Base-by-base conservation (phyloP, 2,113 vertebrate genomes). In the Muscicapa adusta region DNA sequence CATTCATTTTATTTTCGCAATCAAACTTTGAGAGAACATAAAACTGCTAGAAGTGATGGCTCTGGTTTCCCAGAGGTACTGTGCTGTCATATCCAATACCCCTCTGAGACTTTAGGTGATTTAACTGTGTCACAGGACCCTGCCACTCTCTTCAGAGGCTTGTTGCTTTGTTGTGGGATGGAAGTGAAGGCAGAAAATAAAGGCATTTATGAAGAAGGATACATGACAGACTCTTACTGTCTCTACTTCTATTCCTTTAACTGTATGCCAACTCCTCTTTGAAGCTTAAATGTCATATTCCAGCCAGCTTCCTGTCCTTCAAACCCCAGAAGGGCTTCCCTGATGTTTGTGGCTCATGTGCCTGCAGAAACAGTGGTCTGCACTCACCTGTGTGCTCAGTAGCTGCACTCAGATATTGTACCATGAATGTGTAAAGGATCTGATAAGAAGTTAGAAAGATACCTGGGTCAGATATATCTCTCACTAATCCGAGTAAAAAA, bases 31-130 rank as follows among this genome's bases (percentile, higher is more conserved):
- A 84, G 14, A 68, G 26, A 91, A 54, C 7, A 38, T 24, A 62
- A 81, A 91, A 72, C 22, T 84, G 36, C 36, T 82, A 54, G 53
- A 86, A 83, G 43, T 86, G 85, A 71, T 77, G 63, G 28, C 22
- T 88, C 13, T 25, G 33, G 23, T 29, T 94, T 84, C 90, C 83
- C 65, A 88, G 68, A 63, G n/a, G 82, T 88, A 67, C 31, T 58
- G 7, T 56, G 23, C 48, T 96, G 88, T 95, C 94, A 61, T 65
- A 65, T 74, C 53, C 1, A 3, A 65, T 67, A 40, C 6, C 33
- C 85, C n/a, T 86, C n/a, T 88, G 91, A 95, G 93, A 86, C 31
- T 88, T 91, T 8, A 78, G 43, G 57, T 90, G 90, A 75, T 56
- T 92, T 88, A 71, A 92, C 84, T 62, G 6, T 86, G 81, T 80